Percentiles rank a stretch among this genome's conserved stretches.
phyloP scores from a whole-genome alignment of 2,888 invertebrate species.

The Chalcis sispes region DNA sequence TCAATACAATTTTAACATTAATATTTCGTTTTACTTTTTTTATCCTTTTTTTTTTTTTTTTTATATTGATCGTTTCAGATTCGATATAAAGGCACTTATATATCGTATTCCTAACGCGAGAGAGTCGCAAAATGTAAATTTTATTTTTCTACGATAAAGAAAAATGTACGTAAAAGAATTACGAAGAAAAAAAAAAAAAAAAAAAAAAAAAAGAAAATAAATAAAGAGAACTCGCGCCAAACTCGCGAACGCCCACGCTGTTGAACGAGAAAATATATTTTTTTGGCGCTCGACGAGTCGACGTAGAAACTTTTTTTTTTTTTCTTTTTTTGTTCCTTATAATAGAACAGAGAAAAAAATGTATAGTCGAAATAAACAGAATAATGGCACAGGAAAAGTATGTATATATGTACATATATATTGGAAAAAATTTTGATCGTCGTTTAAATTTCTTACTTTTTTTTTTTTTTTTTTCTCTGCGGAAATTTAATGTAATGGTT shows the following conservation, averaged over 20 bases:
- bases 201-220: constrained; percentile 16
- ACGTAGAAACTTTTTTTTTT: constrained; percentile 15
- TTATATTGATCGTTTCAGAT: constrained; percentile 48
- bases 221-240: constrained; percentile 6
- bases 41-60: constrained; percentile 23
- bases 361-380: constrained; percentile 41
- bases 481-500: too few relatives aligned
- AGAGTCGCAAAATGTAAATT: constrained; percentile 32
- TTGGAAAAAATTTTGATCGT: constrained; percentile 18
- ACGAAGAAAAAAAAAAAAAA: constrained; percentile 25
- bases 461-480: background rate
- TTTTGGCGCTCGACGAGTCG: constrained; percentile 24
- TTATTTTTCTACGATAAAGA: background rate
- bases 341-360: constrained; percentile 28
- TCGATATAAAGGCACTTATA: constrained; percentile 30
- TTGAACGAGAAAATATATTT: background rate
- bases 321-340: too few relatives aligned
- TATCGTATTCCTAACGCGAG: constrained; percentile 28
- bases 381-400: constrained; percentile 31
- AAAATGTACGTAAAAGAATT: background rate
- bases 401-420: too few relatives aligned
- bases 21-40: background rate
- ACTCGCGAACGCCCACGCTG: constrained; percentile 17
- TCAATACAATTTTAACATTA: background rate
- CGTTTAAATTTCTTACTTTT: background rate